Evolutionary conservation across 2,797 vertebrate species (phyloP).

Genomic region (Gymnoscopelus braueri): DNA sequence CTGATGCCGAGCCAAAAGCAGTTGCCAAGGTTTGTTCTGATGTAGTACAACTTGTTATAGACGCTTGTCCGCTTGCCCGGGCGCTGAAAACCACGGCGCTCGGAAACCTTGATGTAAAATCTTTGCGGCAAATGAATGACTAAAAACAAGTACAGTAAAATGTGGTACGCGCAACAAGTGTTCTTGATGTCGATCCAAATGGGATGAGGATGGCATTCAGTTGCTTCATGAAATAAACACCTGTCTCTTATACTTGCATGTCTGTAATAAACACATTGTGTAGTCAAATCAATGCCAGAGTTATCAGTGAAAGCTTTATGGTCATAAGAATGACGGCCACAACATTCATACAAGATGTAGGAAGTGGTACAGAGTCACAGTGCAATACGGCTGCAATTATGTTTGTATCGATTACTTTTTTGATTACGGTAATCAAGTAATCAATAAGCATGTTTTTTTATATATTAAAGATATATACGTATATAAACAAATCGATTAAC

Average conservation of each 20-base stretch:
- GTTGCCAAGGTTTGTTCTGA: neutral
- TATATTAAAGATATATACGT: no score
- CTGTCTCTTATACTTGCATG: neutral
- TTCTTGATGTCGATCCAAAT: no score
- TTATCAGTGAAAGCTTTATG: neutral
- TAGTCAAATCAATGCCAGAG: no score
- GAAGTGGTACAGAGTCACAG: no score
- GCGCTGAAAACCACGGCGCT: neutral
- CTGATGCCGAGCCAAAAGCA: neutral
- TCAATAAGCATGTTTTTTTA: no score
- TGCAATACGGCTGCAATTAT: no score
- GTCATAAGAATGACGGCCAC: neutral
- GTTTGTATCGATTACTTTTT: no score
- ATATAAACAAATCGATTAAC: no score
- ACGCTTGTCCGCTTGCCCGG: neutral
- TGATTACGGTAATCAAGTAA: no score
- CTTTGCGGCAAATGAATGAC: neutral
- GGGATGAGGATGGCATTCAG: neutral
- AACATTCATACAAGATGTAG: neutral
- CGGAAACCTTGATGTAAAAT: neutral
- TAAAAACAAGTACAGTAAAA: neutral
- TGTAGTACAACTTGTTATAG: neutral
- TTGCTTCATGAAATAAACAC: conserved; percentile 1
- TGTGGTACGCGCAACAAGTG: no score
- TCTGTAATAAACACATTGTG: neutral